Evolutionary conservation across 2,113 vertebrate genomes (phyloP).

Genomic region (Thermophis baileyi): DNA sequence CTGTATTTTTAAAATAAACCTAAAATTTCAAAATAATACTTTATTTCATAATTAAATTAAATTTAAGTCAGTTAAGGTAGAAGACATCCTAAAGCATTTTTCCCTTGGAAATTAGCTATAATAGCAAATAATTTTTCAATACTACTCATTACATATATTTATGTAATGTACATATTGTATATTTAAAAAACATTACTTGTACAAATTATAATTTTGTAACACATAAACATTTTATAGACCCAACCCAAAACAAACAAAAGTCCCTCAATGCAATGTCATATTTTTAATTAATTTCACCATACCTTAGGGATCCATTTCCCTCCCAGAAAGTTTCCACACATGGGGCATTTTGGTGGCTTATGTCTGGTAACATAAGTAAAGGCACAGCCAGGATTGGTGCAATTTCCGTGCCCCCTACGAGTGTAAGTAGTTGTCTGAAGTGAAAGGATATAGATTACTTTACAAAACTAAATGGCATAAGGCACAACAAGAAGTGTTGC

Average conservation of each 20-base stretch:
- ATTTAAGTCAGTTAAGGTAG: neutral
- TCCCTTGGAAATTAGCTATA: neutral
- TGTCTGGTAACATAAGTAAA: constrained; percentile 95
- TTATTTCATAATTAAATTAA: neutral
- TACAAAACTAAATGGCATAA: neutral
- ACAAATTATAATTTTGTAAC: neutral
- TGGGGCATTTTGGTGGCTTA: constrained; percentile 89
- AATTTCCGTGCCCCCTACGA: constrained; percentile 89
- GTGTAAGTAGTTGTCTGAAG: constrained; percentile 91
- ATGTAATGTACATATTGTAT: neutral
- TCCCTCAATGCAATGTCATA: neutral
- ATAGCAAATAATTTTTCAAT: neutral
- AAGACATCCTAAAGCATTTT: neutral
- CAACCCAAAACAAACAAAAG: neutral
- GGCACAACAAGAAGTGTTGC: neutral
- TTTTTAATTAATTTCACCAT: constrained; percentile 33
- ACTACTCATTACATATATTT: neutral
- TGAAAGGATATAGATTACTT: constrained; percentile 17
- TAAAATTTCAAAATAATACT: neutral
- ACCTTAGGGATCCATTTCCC: constrained; percentile 93
- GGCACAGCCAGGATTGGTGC: constrained; percentile 86
- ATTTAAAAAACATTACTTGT: neutral
- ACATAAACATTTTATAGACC: neutral
- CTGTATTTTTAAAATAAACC: neutral
- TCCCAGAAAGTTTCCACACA: constrained; percentile 86